Evolutionary conservation across 2,888 invertebrate genomes (phyloP).

Genomic region (Geotrupes spiniger): DNA sequence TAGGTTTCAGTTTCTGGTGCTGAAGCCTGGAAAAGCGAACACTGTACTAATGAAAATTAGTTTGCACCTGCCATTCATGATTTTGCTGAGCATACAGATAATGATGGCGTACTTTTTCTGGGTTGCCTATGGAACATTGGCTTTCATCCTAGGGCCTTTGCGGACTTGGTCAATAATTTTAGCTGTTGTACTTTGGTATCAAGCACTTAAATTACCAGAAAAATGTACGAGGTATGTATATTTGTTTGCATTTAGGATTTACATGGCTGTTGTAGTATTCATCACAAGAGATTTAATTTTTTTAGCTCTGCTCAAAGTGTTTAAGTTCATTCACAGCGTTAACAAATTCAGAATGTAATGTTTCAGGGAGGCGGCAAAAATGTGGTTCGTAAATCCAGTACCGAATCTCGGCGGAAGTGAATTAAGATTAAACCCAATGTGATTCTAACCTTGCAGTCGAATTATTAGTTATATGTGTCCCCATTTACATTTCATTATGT

Average conservation of each 20-base stretch:
- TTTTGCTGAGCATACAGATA: conserved; percentile 59
- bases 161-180: conserved; percentile 76
- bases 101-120: conserved; percentile 74
- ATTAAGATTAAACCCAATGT: conserved; percentile 2
- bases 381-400: conserved; percentile 27
- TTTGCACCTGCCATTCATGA: conserved; percentile 55
- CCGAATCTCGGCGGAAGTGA: conserved; percentile 4
- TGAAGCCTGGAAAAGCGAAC: conserved; percentile 36
- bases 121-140: conserved; percentile 75
- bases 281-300: too few relatives aligned
- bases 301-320: too few relatives aligned
- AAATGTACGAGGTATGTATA: conserved; percentile 59
- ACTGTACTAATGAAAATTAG: conserved; percentile 30
- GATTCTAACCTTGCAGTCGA: too few relatives aligned
- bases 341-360: too few relatives aligned
- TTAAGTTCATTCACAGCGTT: too few relatives aligned
- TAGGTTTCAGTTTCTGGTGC: conserved; percentile 40
- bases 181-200: conserved; percentile 66
- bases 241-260: too few relatives aligned
- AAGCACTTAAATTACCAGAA: conserved; percentile 59
- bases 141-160: conserved; percentile 73
- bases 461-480: not conserved
- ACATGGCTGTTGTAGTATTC: too few relatives aligned
- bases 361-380: conserved; percentile 27
- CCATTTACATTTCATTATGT: not conserved